Evolutionary conservation across 2,113 vertebrate genomes (phyloP), one percentile per base, ranked within the genome.

Genomic region (Canis aureus): DNA sequence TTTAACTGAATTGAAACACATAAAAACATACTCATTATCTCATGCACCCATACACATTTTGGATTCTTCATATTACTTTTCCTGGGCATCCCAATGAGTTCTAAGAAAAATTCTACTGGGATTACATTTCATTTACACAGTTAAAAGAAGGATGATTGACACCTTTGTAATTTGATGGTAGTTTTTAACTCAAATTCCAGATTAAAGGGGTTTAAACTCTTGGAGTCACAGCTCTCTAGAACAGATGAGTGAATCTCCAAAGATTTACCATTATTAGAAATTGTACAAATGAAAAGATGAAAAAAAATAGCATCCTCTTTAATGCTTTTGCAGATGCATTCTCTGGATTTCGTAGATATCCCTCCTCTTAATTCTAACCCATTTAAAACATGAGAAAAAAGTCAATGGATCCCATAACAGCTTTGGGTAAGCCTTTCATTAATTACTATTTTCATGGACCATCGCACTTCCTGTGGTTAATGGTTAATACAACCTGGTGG

Each of bases 121-220:
- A 82, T 97, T 95, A 20, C 35, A 82, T 74, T 96, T 96, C 4
- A 1, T 86, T 91, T 90, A 67, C 35, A 59, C 16, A 17, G 55
- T 81, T 93, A 71, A 71, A 95, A 92, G 81, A 96, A 96, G 11
- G 60, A 91, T 51, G 71, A 89, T 83, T 92, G 74, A 35, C 67
- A 76, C 32, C 67, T 32, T 95, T 53, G 43, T 94, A 96, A 95
- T 92, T 79, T 96, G 81, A 51, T 84, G 67, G 60, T 87, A 53
- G 20, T 84, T 98, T 95, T 97, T 60, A 94, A 83, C 64, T 82
- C 93, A 85, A 92, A 93, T 95, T 90, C 49, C 80, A 95, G 83
- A 96, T 95, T 90, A 60, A 19, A 94, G 43, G 94, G 55, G 79
- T 84, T 97, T 87, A 66, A 96, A 87, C 78, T 87, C 29, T 76